phyloP scores from a whole-genome alignment of 1,140 invertebrate species.

The Amphibalanus amphitrite region DNA sequence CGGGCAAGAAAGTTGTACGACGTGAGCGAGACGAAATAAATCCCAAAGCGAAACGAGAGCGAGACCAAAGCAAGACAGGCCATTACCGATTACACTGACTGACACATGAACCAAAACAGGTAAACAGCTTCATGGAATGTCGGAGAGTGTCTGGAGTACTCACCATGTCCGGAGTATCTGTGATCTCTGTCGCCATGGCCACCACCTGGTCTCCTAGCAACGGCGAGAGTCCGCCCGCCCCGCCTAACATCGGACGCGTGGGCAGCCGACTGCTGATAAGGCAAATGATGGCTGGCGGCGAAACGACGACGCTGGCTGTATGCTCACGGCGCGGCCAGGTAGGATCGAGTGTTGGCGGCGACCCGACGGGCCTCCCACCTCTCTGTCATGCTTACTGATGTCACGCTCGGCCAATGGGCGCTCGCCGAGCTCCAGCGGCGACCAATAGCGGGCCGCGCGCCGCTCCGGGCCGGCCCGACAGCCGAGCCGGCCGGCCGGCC shows the following conservation, averaged over 20 bases:
- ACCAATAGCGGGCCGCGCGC: neutral
- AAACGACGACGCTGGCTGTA: neutral
- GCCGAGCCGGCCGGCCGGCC: no score
- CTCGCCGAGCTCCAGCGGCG: neutral
- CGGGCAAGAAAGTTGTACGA: neutral
- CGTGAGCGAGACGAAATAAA: no score
- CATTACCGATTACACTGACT: neutral
- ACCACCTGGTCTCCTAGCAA: neutral
- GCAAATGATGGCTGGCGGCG: neutral
- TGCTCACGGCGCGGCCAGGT: neutral
- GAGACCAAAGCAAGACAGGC: no score
- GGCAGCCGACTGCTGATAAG: neutral
- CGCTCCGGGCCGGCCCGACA: neutral
- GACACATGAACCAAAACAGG: neutral
- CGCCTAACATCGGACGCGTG: neutral
- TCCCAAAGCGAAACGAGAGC: no score
- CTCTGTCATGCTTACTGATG: conserved; percentile 1
- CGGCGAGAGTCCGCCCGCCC: neutral
- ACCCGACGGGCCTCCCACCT: neutral
- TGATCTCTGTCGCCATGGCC: neutral
- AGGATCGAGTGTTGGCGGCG: neutral
- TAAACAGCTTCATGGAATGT: no score
- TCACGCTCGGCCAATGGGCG: neutral
- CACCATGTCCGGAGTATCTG: neutral
- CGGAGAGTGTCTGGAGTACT: no score